A percentile compares a stretch with the other conserved stretches of the same genome.
These are phyloP conservation scores for Drosophila novamexicana DNA, from an alignment of 1,140 invertebrate genomes.

Conservation along the genomic window DNA sequence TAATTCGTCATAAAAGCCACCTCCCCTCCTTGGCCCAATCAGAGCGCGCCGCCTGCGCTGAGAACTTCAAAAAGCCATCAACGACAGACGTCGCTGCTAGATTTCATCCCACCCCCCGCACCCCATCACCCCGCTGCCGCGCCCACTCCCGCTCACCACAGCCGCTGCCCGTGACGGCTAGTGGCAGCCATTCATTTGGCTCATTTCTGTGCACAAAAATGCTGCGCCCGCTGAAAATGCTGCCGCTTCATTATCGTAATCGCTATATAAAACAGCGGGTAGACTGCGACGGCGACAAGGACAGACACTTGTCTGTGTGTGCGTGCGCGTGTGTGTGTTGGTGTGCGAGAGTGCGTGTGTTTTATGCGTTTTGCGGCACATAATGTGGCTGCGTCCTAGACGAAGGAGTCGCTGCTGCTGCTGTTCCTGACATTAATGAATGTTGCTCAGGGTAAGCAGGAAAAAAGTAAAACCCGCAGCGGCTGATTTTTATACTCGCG, in stretches of 20 bases:
- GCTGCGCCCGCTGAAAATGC: constrained; percentile 75
- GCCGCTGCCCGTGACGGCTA: constrained; percentile 3
- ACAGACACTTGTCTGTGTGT: constrained; percentile 28
- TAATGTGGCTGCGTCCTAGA: constrained; percentile 72
- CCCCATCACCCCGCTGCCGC: not conserved
- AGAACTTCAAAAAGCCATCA: constrained; percentile 84
- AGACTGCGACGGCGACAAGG: constrained; percentile 52
- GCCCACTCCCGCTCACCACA: not conserved
- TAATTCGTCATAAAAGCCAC: constrained; percentile 81
- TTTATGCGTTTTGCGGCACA: constrained; percentile 77
- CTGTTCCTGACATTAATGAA: constrained; percentile 77
- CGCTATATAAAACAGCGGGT: constrained; percentile 81
- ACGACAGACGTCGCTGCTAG: constrained; percentile 66
- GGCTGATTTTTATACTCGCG: constrained; percentile 75
- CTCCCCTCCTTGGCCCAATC: constrained; percentile 62
- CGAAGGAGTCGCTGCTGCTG: constrained; percentile 38
- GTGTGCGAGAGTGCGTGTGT: constrained; percentile 37
- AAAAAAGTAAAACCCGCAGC: constrained; percentile 53
- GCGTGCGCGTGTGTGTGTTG: not conserved
- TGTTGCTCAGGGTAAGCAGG: constrained; percentile 48
- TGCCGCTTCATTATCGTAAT: constrained; percentile 81
- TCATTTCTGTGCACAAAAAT: constrained; percentile 81
- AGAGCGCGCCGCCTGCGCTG: constrained; percentile 64
- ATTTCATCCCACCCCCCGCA: not conserved
- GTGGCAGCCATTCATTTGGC: constrained; percentile 73